Percentiles rank a stretch among this genome's conserved stretches.
Evolutionary conservation across 2,113 vertebrate genomes (phyloP).

Genomic region (Telmatochromis brachygnathus): DNA sequence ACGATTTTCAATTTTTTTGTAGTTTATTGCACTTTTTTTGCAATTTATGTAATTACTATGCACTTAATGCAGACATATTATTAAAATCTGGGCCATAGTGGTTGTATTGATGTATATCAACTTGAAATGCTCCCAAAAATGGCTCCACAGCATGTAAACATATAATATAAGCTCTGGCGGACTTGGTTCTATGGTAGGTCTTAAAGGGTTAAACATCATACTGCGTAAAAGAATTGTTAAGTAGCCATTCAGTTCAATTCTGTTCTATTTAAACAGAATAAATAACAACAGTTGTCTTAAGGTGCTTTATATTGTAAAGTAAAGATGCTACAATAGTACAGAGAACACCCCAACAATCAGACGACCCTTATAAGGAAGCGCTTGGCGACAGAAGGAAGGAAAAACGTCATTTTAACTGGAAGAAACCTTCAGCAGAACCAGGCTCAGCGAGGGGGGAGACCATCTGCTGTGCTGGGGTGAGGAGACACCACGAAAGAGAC

Average conservation of each 20-base stretch:
- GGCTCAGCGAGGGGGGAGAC: background rate
- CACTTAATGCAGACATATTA: too few relatives aligned
- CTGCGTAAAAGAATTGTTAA: background rate
- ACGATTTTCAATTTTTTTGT: accelerated
- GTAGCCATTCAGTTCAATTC: background rate
- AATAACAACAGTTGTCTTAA: background rate
- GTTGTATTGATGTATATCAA: too few relatives aligned
- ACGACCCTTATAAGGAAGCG: accelerated
- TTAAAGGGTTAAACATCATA: background rate
- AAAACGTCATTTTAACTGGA: accelerated
- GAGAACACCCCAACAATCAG: background rate
- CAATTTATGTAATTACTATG: too few relatives aligned
- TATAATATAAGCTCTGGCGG: too few relatives aligned
- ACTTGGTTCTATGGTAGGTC: too few relatives aligned
- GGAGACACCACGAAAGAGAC: accelerated
- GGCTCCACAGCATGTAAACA: too few relatives aligned
- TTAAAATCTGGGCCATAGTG: too few relatives aligned
- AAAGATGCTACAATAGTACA: background rate
- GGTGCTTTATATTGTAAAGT: background rate
- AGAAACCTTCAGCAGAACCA: background rate
- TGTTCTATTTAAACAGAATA: background rate
- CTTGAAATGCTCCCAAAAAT: too few relatives aligned
- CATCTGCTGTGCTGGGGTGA: background rate
- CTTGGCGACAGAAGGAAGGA: background rate
- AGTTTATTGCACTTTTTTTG: too few relatives aligned